These are phyloP conservation scores for Campopleginae sp. DNA, from an alignment of 2,888 invertebrate genomes.

Conservation along the genomic window DNA sequence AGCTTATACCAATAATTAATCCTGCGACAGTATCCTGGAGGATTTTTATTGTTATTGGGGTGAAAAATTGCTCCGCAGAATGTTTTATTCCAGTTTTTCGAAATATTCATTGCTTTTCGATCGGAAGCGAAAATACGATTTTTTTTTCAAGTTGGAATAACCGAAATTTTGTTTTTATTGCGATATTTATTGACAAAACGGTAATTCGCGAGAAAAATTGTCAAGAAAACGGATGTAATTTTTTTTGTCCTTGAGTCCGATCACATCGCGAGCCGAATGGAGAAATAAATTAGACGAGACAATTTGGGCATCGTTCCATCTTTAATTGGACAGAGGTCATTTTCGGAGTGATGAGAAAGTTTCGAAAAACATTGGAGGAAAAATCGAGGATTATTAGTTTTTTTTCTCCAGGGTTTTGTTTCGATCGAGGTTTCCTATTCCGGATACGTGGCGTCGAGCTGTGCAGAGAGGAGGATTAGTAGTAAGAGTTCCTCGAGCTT, in stretches of 20 bases:
- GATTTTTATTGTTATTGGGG: neutral
- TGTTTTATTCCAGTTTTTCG: neutral
- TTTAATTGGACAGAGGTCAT: neutral
- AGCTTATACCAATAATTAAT: slow-evolving; percentile 13
- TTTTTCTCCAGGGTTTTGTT: slow-evolving; percentile 27
- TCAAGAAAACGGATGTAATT: neutral
- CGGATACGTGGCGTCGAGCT: neutral
- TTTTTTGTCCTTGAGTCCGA: neutral
- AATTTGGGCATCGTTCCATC: neutral
- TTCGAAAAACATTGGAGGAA: neutral
- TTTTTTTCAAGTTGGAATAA: neutral
- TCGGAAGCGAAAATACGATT: neutral
- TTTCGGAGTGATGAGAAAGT: neutral
- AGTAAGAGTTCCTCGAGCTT: slow-evolving; percentile 14
- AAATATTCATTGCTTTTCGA: neutral
- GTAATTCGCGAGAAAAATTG: neutral
- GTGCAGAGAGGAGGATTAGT: neutral
- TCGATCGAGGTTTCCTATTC: neutral
- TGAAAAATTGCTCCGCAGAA: neutral
- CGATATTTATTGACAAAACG: neutral
- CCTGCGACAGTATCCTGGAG: neutral
- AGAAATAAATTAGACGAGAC: neutral
- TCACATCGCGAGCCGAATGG: neutral
- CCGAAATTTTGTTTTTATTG: neutral
- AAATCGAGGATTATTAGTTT: slow-evolving; percentile 46